phyloP scores from a whole-genome alignment of 2,797 vertebrate genomes.

The Acanthiza pusilla region DNA sequence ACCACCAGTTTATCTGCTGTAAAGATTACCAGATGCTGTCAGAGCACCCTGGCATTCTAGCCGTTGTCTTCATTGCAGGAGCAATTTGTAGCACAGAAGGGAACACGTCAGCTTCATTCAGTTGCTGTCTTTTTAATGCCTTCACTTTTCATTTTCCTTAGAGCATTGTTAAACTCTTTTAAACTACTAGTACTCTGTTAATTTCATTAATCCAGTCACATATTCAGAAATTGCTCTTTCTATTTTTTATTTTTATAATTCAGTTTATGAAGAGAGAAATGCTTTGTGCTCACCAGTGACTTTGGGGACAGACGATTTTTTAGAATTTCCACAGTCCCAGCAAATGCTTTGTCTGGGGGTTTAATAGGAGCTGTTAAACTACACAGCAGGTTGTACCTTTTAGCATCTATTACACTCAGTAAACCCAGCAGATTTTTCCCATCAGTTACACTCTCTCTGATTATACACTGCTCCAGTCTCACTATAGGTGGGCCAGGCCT shows the following conservation, averaged over 20 bases:
- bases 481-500: conserved; percentile 49
- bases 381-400: conserved; percentile 51
- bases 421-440: conserved; percentile 55
- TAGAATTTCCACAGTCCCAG: conserved; percentile 34
- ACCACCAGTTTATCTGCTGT: background rate
- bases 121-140: background rate
- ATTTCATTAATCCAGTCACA: conserved; percentile 46
- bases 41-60: background rate
- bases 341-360: conserved; percentile 25
- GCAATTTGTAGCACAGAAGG: conserved; percentile 12
- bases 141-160: conserved; percentile 3
- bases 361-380: conserved; percentile 57
- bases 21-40: conserved; percentile 19
- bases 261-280: background rate
- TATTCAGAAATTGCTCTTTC: background rate
- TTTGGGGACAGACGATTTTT: background rate
- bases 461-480: conserved; percentile 8
- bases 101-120: conserved; percentile 24
- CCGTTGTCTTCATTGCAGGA: background rate
- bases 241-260: background rate
- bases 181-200: background rate
- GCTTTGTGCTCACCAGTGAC: background rate
- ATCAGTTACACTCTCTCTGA: conserved; percentile 38
- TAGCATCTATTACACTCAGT: conserved; percentile 54
- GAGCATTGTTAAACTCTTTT: background rate